phyloP scores from a whole-genome alignment of 2,797 vertebrate genomes.

The Fratercula arctica region DNA sequence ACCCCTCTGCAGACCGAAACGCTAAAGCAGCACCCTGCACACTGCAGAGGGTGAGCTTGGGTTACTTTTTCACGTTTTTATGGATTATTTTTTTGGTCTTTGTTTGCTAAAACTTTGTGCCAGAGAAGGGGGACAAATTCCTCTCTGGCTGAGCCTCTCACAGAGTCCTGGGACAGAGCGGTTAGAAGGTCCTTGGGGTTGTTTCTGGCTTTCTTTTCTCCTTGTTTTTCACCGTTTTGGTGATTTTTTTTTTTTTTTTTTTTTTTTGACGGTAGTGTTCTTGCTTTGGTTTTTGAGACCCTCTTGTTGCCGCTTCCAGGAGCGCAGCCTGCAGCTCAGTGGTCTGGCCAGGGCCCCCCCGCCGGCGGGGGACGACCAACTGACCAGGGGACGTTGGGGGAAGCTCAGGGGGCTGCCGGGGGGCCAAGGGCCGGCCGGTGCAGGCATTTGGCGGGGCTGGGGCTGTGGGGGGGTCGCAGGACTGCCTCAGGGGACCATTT shows the following conservation, averaged over 20 bases:
- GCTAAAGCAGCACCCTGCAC: neutral
- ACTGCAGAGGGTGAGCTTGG: neutral
- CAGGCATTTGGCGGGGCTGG: neutral
- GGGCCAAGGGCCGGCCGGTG: neutral
- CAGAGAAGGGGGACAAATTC: neutral
- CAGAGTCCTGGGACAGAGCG: neutral
- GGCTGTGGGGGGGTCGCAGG: neutral
- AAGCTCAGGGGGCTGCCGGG: neutral
- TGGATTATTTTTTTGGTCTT: neutral
- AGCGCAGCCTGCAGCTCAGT: neutral
- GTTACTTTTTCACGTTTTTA: neutral
- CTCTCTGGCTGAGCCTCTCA: neutral
- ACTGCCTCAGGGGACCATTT: neutral
- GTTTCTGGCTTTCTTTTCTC: neutral
- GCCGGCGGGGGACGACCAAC: neutral
- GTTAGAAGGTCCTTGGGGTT: neutral
- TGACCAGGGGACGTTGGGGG: neutral
- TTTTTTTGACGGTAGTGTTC: neutral
- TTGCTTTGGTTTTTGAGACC: neutral
- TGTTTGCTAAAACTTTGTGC: neutral
- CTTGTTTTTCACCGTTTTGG: neutral
- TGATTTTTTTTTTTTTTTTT: accelerated
- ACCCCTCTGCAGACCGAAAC: neutral
- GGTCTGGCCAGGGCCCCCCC: neutral
- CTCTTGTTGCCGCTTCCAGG: neutral